Conservation (phyloP, 2,888 invertebrate species). For the Agonum fuliginosum region DNA sequence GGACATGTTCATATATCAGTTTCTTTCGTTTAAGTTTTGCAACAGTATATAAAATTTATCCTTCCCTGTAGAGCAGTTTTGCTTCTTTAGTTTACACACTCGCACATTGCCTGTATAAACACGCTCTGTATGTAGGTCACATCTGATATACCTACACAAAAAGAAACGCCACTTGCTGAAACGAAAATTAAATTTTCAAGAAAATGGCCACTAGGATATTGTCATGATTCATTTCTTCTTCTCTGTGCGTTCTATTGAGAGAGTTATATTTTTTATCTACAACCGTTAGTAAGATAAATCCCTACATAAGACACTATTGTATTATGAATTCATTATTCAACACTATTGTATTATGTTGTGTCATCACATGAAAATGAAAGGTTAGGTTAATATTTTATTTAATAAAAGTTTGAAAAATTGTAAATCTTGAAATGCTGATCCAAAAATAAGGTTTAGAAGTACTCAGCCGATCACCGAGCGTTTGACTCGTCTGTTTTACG, state of each 20-base stretch:
- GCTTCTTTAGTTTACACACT: constrained; percentile 41
- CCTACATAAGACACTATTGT: too few relatives aligned
- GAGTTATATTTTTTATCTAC: constrained; percentile 16
- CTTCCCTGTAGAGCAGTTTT: constrained; percentile 35
- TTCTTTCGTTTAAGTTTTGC: constrained; percentile 51
- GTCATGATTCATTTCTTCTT: constrained; percentile 20
- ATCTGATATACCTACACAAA: constrained; percentile 31
- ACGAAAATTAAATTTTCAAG: constrained; percentile 45
- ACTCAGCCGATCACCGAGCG: too few relatives aligned
- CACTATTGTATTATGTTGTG: too few relatives aligned
- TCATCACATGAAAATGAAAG: too few relatives aligned
- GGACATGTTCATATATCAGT: constrained; percentile 38
- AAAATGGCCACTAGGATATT: constrained; percentile 1
- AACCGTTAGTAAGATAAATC: too few relatives aligned
- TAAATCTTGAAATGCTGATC: too few relatives aligned
- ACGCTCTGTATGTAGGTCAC: constrained; percentile 39
- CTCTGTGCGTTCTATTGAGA: not conserved
- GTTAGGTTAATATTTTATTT: too few relatives aligned
- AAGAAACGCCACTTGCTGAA: constrained; percentile 27
- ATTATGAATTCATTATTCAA: too few relatives aligned
- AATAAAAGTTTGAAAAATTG: too few relatives aligned
- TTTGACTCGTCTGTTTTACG: too few relatives aligned
- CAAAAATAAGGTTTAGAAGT: too few relatives aligned
- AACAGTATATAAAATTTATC: constrained; percentile 56
- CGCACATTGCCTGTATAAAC: constrained; percentile 30